phyloP scores from a whole-genome alignment of 2,113 vertebrate genomes.

The Orycteropus afer region DNA sequence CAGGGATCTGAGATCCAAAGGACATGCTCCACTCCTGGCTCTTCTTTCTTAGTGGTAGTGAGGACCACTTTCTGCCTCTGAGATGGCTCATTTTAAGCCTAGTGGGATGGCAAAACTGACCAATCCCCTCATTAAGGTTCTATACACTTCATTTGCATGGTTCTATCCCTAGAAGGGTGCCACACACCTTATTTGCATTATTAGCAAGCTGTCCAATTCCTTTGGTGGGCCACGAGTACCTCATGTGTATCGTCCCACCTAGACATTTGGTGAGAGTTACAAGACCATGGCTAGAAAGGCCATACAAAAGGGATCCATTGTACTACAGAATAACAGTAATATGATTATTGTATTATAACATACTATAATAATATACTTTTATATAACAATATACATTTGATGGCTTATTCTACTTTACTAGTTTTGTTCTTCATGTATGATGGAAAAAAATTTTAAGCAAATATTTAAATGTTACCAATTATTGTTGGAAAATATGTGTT shows the following conservation, averaged over 20 bases:
- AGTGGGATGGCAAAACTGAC: neutral
- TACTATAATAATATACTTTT: neutral
- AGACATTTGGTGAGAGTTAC: neutral
- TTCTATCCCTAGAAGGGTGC: neutral
- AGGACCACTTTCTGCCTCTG: too few relatives aligned
- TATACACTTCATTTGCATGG: neutral
- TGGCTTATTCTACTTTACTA: neutral
- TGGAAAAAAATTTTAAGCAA: conserved; percentile 24
- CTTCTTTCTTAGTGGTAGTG: too few relatives aligned
- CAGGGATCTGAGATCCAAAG: too few relatives aligned
- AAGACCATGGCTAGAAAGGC: neutral
- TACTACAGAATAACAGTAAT: neutral
- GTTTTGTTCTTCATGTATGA: conserved; percentile 53
- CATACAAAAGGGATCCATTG: neutral
- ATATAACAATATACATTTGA: conserved; percentile 46
- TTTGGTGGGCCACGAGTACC: neutral
- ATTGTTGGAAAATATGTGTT: neutral
- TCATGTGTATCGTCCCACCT: neutral
- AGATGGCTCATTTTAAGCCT: neutral
- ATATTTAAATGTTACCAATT: conserved; percentile 52
- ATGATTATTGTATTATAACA: neutral
- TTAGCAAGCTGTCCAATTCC: neutral
- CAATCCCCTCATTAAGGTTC: neutral
- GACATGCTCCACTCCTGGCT: too few relatives aligned
- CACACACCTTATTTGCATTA: neutral